Base-by-base conservation (phyloP, 2,113 vertebrate genomes). In the Megatriorchis doriae region DNA sequence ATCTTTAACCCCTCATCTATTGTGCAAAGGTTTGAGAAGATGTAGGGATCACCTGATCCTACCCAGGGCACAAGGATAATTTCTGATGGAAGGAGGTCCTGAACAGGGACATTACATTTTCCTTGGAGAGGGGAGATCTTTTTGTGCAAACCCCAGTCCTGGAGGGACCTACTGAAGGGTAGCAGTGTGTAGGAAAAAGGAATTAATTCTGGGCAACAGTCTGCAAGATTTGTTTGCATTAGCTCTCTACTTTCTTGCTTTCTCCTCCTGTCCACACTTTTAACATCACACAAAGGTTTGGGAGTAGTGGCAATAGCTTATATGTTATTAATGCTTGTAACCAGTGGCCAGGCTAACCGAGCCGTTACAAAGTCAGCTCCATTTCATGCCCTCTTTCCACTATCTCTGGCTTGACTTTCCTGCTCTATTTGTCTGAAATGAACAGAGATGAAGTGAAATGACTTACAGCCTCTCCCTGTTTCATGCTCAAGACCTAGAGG, bases 381-480 rank as follows among this genome's bases (percentile, higher is more conserved):
- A 26, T 97, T 98, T 98, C 96, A 87, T 96, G 96, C 86, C 90
- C 90, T 96, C 92, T 88, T 97, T 97, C 92, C 82, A 72, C 53
- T 87, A 91, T 93, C 88, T 88, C 90, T 90, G 95, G 78, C 75
- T 91, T 89, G 71, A 43, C 67, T 95, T 96, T 98, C 97, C 97
- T 97, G 95, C 96, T 98, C 95, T 97, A 86, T 97, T 98, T 98
- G 93, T 92, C 95, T 97, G 97, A 95, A 97, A 86, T 14, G 68
- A 97, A 43, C 94, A 97, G 89, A 95, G 90, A 92, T 82, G 94
- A 92, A 97, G 93, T 91, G 92, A 94, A 97, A 96, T 95, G 93
- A 94, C 90, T 97, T 85, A 66, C 36, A 61, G 79, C 27, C 59
- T 81, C 52, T 70, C 66, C 26, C 58, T 40, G 9, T 55, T 86